A percentile compares a stretch with the other conserved stretches of the same genome.
Evolutionary conservation across 2,113 vertebrate species (phyloP).

Genomic region (Tympanuchus pallidicinctus): DNA sequence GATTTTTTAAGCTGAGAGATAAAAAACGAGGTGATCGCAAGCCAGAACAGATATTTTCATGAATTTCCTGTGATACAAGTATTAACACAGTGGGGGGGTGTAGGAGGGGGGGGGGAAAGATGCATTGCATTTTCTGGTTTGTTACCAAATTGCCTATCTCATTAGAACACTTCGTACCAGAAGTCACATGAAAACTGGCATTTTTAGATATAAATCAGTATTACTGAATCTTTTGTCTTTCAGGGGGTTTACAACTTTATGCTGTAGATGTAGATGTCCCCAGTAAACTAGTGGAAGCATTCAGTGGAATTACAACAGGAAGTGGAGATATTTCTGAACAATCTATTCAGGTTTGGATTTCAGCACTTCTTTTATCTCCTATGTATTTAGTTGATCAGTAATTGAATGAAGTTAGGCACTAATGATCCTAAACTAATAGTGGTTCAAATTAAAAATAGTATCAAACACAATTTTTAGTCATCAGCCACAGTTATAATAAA

Average conservation of each 20-base stretch:
- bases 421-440: neutral
- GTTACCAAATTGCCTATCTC: neutral
- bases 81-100: neutral
- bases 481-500: neutral
- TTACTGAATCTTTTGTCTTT: constrained; percentile 7
- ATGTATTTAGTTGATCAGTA: neutral
- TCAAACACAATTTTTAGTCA: neutral
- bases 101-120: no score
- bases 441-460: neutral
- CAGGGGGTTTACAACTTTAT: constrained; percentile 62
- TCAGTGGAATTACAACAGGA: constrained; percentile 69
- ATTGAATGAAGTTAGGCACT: neutral
- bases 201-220: neutral
- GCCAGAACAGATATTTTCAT: neutral
- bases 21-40: neutral
- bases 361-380: neutral
- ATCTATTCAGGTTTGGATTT: constrained; percentile 70
- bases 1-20: neutral
- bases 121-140: neutral
- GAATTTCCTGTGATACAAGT: neutral
- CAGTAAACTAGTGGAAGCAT: constrained; percentile 66
- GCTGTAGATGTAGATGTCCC: constrained; percentile 20
- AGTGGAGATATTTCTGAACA: constrained; percentile 65
- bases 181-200: neutral
- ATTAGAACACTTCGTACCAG: neutral